Evolutionary conservation across 2,797 vertebrate genomes (phyloP), one percentile per base, ranked within the genome.

Genomic region (Xenopus petersii): DNA sequence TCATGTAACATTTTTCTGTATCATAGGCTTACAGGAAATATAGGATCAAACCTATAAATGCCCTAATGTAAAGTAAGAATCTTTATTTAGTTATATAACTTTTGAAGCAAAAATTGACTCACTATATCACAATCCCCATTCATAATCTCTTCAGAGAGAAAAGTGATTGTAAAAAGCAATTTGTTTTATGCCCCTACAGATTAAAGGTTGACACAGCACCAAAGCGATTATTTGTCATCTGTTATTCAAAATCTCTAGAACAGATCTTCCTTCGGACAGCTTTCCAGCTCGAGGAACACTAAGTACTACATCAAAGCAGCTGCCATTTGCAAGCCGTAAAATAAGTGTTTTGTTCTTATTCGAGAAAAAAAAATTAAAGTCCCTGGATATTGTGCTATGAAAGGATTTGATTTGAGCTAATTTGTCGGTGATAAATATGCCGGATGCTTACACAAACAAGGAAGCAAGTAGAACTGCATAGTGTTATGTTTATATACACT

Each of bases 131-230:
- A 17, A 13, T 54, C 36, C 63, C 48, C 36, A 48, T 63, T 77
- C 55, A 73, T 67, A 64, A 73, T 73, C 70, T 77, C 47, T 55
- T 55, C 15, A 24, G 17, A 63, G 68, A 70, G 68, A 65, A 46
- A 36, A 73, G 24, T 62, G 65, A 68, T 73, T 77, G 75, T 68
- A 42, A 49, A 42, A 42, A 42, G 36, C 36, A 64, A 78, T 78
- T 78, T 78, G 71, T 73, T 78, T 78, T 60, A 78, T 79, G 62
- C 71, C 76, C 67, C 71, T 70, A 74, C 64, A 79, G 76, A 79
- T 79, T 79, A 79, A 70, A 79, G 71, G 76, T 70, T 74, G 66
- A 74, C 66, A 65, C 47, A 65, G 49, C 59, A 78, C 49, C 61
- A 68, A 69, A 69, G 61, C 65, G 60, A 79, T 79, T 79, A 79